Base-by-base conservation (phyloP, 2,888 invertebrate genomes). In the Mongoloraphidia duomilia region DNA sequence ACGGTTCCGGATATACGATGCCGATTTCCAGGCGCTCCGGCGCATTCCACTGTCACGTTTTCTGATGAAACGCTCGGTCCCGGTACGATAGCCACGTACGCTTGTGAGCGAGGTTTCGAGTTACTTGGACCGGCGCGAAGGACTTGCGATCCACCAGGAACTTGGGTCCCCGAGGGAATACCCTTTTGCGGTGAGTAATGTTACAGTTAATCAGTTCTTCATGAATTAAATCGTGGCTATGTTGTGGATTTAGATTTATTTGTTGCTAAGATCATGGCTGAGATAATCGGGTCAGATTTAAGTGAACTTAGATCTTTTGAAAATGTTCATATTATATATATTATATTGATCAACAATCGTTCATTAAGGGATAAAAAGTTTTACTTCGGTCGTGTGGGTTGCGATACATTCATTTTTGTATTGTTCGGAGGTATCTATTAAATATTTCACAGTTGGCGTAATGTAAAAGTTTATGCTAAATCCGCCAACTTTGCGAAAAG, bases 21-120 rank as follows among this genome's bases (percentile, higher is more conserved):
- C 65, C 78, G 84, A 56, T 93, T 90, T 70, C 93, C 93, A 1
- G 93, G 93, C 9, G 83, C 88, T 0, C 93, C 93, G 9, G 90
- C 92, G 2, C 93, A 93, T 69, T 86, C 85, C 49, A 75, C 73
- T 42, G 82, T 93, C 37, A 73, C 79, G 17, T 91, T 93, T 68
- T 82, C 86, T 14, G 79, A 79, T 60, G 81, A 77, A 40, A 68
- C 68, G 42, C 61, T 73, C 40, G 71, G 72, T 9, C 64, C 69
- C 5, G 83, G 81, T 11, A 76, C 84, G 1, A 79, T 87, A 10
- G 90, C 90, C 11, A 82, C 83, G 0, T 93, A 93, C 65, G 73
- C 79, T 40, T 93, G 93, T 61, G 93, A 93, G 63, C 72, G 84
- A 39, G 92, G 92, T 11, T 93, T 92, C 63, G 92, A 93, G 64